Conservation (phyloP, 2,113 vertebrate genomes). For the Alligator mississippiensis region DNA sequence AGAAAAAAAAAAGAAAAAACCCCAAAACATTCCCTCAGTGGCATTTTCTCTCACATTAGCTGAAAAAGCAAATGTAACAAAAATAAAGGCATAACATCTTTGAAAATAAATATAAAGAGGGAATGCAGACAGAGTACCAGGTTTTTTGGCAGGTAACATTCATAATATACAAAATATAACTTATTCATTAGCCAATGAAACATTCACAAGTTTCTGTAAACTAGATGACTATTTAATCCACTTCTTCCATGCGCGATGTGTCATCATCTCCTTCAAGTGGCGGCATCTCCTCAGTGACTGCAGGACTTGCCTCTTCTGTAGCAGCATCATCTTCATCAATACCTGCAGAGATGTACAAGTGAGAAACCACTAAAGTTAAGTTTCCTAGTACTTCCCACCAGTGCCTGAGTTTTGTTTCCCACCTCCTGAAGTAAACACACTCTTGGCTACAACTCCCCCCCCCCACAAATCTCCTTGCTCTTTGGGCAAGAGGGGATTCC, state of each 20-base stretch:
- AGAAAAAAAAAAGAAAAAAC: not conserved
- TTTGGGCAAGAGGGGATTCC: too few relatives aligned
- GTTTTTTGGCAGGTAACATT: slow-evolving; percentile 73
- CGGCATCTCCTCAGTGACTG: slow-evolving; percentile 93
- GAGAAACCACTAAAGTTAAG: fast-evolving
- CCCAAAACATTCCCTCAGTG: slow-evolving; percentile 71
- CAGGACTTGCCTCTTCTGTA: slow-evolving; percentile 82
- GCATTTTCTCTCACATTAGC: slow-evolving; percentile 72
- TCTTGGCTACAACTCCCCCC: too few relatives aligned
- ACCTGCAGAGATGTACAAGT: slow-evolving; percentile 69
- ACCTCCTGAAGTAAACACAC: too few relatives aligned
- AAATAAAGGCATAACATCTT: slow-evolving; percentile 81
- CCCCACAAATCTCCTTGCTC: fast-evolving
- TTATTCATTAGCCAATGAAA: slow-evolving; percentile 67
- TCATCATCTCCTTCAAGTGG: slow-evolving; percentile 95
- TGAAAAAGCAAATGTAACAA: slow-evolving; percentile 80
- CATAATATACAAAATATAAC: slow-evolving; percentile 74
- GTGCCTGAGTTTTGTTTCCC: too few relatives aligned
- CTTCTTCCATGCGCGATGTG: slow-evolving; percentile 96
- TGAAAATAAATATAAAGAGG: slow-evolving; percentile 77
- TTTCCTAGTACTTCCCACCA: too few relatives aligned
- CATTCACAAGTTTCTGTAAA: slow-evolving; percentile 62
- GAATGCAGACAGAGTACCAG: slow-evolving; percentile 72
- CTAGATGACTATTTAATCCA: slow-evolving; percentile 82
- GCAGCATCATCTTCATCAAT: slow-evolving; percentile 93